Percentiles rank a stretch among this genome's conserved stretches.
These are phyloP conservation scores for Coregonus sp. DNA, from an alignment of 2,797 vertebrate genomes.

Conservation along the genomic window DNA sequence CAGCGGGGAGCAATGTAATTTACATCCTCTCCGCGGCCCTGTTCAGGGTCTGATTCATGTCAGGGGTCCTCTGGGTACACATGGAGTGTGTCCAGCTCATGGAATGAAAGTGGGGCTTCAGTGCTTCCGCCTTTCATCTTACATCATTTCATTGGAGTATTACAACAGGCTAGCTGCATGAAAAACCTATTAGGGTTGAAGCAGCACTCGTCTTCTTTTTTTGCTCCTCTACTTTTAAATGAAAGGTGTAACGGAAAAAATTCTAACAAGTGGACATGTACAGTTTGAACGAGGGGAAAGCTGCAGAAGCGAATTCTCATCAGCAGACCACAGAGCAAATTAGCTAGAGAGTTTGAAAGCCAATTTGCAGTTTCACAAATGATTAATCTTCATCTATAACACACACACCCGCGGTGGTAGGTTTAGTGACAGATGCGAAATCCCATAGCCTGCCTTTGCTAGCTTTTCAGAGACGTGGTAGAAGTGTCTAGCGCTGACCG, in stretches of 20 bases:
- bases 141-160: constrained; percentile 43
- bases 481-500: constrained; percentile 18
- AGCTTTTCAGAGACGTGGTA: constrained; percentile 47
- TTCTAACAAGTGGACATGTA: constrained; percentile 48
- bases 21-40: constrained; percentile 52
- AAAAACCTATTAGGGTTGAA: constrained; percentile 39
- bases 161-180: constrained; percentile 24
- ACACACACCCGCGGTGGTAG: constrained; percentile 50
- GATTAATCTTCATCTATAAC: constrained; percentile 76
- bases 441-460: constrained; percentile 37
- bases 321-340: constrained; percentile 75
- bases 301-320: constrained; percentile 68
- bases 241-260: constrained; percentile 38
- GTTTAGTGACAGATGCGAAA: constrained; percentile 58
- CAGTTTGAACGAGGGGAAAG: constrained; percentile 62
- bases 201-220: constrained; percentile 31
- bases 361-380: constrained; percentile 77
- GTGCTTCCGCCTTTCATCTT: constrained; percentile 49
- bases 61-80: constrained; percentile 52
- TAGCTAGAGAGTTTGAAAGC: constrained; percentile 76
- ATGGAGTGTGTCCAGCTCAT: constrained; percentile 49
- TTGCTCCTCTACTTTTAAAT: constrained; percentile 30
- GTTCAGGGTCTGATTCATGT: constrained; percentile 51
- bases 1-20: constrained; percentile 59
- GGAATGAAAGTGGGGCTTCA: constrained; percentile 44